phyloP scores from a whole-genome alignment of 2,888 invertebrate genomes.

The Erebia aethiops region DNA sequence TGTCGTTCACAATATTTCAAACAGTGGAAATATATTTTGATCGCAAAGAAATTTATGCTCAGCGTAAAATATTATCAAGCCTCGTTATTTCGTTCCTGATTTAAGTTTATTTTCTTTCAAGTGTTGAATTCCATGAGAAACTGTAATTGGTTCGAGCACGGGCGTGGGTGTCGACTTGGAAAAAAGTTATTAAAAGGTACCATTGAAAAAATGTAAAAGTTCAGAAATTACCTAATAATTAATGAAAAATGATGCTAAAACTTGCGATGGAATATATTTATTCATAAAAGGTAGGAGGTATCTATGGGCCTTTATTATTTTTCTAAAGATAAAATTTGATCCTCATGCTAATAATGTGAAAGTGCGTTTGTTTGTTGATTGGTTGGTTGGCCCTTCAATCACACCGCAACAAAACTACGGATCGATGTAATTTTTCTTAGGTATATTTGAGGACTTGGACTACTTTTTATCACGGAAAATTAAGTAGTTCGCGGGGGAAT shows the following conservation, averaged over 20 bases:
- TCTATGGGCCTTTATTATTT: too few relatives aligned
- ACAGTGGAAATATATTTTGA: not conserved
- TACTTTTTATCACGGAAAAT: too few relatives aligned
- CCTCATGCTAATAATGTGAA: too few relatives aligned
- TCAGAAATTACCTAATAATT: not conserved
- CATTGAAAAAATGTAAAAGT: not conserved
- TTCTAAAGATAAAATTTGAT: too few relatives aligned
- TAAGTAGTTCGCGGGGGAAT: too few relatives aligned
- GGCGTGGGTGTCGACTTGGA: not conserved
- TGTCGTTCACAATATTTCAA: not conserved
- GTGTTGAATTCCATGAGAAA: slow-evolving; percentile 12
- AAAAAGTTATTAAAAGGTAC: too few relatives aligned
- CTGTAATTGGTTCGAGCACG: slow-evolving; percentile 16
- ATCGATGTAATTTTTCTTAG: too few relatives aligned
- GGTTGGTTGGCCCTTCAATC: too few relatives aligned
- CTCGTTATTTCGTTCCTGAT: slow-evolving; percentile 1
- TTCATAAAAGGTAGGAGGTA: too few relatives aligned
- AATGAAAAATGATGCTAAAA: not conserved
- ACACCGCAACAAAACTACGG: too few relatives aligned
- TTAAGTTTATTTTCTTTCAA: slow-evolving; percentile 20
- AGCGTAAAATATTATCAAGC: slow-evolving; percentile 5
- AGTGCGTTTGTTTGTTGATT: too few relatives aligned
- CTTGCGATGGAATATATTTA: not conserved
- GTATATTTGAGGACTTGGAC: too few relatives aligned
- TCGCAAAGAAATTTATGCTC: slow-evolving; percentile 1